Evolutionary conservation across 2,888 invertebrate genomes (phyloP).

Genomic region (Eupithecia exiguata): DNA sequence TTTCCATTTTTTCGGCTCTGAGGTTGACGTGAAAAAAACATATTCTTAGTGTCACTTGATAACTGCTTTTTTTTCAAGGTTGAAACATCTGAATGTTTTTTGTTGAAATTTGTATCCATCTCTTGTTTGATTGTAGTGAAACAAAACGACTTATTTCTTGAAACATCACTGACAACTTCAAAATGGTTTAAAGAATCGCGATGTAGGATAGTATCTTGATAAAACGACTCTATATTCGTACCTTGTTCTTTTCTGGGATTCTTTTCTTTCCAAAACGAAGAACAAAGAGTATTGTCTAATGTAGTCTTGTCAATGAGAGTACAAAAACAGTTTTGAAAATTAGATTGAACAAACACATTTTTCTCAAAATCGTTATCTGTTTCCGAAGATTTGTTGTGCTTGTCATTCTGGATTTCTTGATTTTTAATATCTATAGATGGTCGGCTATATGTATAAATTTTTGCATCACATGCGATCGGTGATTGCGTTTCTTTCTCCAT

Average conservation of each 20-base stretch:
- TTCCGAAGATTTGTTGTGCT: neutral
- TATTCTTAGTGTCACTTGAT: neutral
- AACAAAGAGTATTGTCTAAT: neutral
- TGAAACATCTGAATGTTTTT: neutral
- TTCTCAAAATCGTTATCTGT: neutral
- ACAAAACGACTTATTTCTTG: neutral
- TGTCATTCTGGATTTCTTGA: neutral
- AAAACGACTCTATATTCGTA: neutral
- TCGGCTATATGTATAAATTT: neutral
- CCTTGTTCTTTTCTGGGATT: neutral
- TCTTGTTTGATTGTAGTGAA: neutral
- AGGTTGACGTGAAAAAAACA: neutral
- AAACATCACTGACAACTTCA: neutral
- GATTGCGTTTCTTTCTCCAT: neutral
- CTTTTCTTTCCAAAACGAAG: neutral
- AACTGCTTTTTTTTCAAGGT: neutral
- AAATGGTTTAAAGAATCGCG: slow-evolving; percentile 4
- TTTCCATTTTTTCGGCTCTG: neutral
- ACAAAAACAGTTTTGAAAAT: slow-evolving; percentile 1
- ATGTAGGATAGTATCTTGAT: neutral
- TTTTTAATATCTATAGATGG: neutral
- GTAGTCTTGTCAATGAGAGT: neutral
- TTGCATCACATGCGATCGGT: neutral
- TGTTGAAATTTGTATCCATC: neutral
- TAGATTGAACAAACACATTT: neutral